These are phyloP conservation scores for Lepidotrigona ventralis DNA, from an alignment of 1,140 invertebrate species.

Conservation along the genomic window DNA sequence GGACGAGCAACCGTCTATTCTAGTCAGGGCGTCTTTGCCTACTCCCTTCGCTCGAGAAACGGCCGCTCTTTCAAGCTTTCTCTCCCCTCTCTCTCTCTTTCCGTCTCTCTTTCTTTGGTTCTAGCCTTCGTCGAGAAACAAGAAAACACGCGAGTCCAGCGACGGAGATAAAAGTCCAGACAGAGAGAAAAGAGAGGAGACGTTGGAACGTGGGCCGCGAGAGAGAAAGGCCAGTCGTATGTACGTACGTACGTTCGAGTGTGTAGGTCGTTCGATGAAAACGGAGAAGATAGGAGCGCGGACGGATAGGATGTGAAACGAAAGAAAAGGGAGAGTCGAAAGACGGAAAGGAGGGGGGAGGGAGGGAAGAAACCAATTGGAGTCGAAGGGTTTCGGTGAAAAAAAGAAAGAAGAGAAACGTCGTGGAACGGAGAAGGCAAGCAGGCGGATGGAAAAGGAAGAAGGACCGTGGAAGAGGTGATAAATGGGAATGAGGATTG, in stretches of 20 bases:
- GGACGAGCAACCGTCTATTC: slow-evolving; percentile 27
- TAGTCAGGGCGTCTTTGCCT: slow-evolving; percentile 43
- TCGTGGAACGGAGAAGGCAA: slow-evolving; percentile 35
- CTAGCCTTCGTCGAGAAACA: slow-evolving; percentile 32
- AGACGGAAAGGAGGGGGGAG: not conserved
- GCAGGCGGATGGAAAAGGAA: slow-evolving; percentile 64
- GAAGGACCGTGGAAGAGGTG: slow-evolving; percentile 68
- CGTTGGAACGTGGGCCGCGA: too few species aligned
- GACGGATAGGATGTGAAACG: slow-evolving; percentile 1
- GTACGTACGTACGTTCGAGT: not conserved
- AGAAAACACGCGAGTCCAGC: slow-evolving; percentile 50
- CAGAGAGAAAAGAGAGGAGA: not conserved
- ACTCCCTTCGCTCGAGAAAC: slow-evolving; percentile 13
- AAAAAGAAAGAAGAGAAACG: slow-evolving; percentile 44
- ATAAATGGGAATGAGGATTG: slow-evolving; percentile 77
- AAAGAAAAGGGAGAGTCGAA: slow-evolving; percentile 25
- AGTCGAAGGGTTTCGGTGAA: slow-evolving; percentile 65
- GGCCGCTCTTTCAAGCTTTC: slow-evolving; percentile 33
- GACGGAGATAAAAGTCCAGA: slow-evolving; percentile 13
- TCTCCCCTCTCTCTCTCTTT: slow-evolving; percentile 20
- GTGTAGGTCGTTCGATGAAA: slow-evolving; percentile 1
- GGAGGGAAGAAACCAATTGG: slow-evolving; percentile 69
- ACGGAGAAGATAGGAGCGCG: slow-evolving; percentile 12
- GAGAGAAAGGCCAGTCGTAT: not conserved
- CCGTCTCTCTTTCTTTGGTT: not conserved